Evolutionary conservation across 2,888 invertebrate species (phyloP), one percentile per base, ranked within the genome.

Genomic region (Agonopterix heracliana): DNA sequence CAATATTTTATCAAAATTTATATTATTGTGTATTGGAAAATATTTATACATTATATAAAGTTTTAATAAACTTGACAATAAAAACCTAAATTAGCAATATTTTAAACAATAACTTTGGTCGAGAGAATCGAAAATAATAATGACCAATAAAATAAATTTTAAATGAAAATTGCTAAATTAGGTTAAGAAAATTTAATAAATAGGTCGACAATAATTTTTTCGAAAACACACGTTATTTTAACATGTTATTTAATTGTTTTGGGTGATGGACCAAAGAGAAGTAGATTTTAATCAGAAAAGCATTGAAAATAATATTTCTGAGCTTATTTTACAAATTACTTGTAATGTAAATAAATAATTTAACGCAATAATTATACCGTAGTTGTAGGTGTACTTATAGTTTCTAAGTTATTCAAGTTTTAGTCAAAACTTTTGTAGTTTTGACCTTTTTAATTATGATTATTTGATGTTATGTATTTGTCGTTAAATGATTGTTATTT

Each of bases 1-100:
- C 84, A 84, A 85, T 83, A 85, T 81, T 60, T 69, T 76, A 12
- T 41, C 12, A 41, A 41, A 11, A 12, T 12, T 41, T 41, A 41
- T 71, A 64, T 61, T 61, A 61, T 55, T 56, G 57, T 59, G 46
- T 46, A 49, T 50, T 38, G 34, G 46, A 41, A 35, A 43, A 46
- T 47, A 52, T 54, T 51, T 50, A 41, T 44, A 8, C 9, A 41
- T 40, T 12, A 48, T 44, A 14, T 38, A 47, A 46, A 46, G n/a
- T 44, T 35, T 44, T 51, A 26, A 26, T 26, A 26, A 26, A 45
- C 44, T 53, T 47, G 54, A 51, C 52, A 56, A 61, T 62, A 60
- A 60, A 35, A 35, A 13, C 12, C 44, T 35, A 35, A 38, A 34
- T 45, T 38, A 35, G 13, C 44, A 34, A 44, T 35, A 26, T 26